A percentile compares a stretch with the other conserved stretches of the same genome.
Conservation (phyloP, 2,888 invertebrate species). For the Quadroppia sp. region DNA sequence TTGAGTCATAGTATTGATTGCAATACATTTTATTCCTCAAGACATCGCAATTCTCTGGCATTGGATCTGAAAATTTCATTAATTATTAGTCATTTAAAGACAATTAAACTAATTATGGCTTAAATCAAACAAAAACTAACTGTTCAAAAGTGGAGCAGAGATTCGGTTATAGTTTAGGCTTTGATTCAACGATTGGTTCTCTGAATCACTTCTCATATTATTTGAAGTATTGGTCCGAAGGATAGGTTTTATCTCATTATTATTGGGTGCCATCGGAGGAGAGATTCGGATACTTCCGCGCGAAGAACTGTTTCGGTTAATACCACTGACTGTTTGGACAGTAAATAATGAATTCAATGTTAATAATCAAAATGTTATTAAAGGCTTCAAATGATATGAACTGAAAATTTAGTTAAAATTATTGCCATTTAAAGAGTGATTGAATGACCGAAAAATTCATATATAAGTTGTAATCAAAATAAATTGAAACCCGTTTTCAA, state of each 20-base stretch:
- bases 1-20: slow-evolving; percentile 18
- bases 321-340: slow-evolving; percentile 22
- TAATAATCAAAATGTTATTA: neutral
- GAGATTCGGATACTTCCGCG: slow-evolving; percentile 37
- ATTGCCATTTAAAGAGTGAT: neutral
- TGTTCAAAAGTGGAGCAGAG: neutral
- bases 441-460: neutral
- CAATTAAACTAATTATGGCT: neutral
- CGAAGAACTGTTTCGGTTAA: slow-evolving; percentile 35
- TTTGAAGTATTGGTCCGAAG: neutral
- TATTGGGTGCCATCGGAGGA: slow-evolving; percentile 33
- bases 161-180: neutral
- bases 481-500: neutral
- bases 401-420: no score
- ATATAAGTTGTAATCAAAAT: neutral
- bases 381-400: no score
- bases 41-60: neutral
- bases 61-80: neutral
- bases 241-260: slow-evolving; percentile 11
- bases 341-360: neutral
- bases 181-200: neutral
- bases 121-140: neutral
- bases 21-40: neutral
- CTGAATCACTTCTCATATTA: slow-evolving; percentile 9
- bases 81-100: neutral